Evolutionary conservation across 2,113 vertebrate genomes (phyloP).

Genomic region (Macquaria ambigua): DNA sequence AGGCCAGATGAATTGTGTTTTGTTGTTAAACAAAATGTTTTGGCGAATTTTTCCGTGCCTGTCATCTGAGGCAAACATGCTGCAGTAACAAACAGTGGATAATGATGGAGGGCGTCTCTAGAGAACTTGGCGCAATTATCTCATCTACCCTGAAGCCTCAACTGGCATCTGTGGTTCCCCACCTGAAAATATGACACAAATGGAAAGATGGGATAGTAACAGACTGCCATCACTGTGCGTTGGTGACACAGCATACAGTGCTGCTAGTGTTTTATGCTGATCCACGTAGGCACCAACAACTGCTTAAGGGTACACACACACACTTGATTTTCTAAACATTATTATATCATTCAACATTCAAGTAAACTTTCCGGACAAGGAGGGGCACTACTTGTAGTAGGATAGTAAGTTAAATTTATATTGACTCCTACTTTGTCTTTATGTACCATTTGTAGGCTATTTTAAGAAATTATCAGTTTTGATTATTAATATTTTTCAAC

Average conservation of each 20-base stretch:
- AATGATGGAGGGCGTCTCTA: slow-evolving; percentile 58
- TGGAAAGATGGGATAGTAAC: background rate
- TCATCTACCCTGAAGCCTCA: slow-evolving; percentile 57
- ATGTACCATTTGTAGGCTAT: too few relatives aligned
- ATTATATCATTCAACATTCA: background rate
- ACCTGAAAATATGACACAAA: slow-evolving; percentile 58
- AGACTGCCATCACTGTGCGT: background rate
- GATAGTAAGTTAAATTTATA: background rate
- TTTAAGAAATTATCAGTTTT: background rate
- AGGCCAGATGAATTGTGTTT: slow-evolving; percentile 26
- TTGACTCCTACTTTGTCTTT: background rate
- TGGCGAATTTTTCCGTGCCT: background rate
- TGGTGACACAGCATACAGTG: slow-evolving; percentile 9
- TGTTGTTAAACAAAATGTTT: slow-evolving; percentile 15
- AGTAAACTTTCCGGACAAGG: background rate
- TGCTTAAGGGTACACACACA: background rate
- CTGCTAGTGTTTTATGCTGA: background rate
- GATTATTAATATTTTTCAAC: background rate
- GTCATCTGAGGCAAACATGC: slow-evolving; percentile 49
- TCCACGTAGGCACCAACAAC: background rate
- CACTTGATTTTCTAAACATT: background rate
- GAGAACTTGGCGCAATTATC: slow-evolving; percentile 69
- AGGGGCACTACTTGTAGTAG: background rate
- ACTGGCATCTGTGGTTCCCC: slow-evolving; percentile 58
- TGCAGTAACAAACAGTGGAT: slow-evolving; percentile 52